phyloP scores from a whole-genome alignment of 2,888 invertebrate species.

The Drosophila mercatorum region DNA sequence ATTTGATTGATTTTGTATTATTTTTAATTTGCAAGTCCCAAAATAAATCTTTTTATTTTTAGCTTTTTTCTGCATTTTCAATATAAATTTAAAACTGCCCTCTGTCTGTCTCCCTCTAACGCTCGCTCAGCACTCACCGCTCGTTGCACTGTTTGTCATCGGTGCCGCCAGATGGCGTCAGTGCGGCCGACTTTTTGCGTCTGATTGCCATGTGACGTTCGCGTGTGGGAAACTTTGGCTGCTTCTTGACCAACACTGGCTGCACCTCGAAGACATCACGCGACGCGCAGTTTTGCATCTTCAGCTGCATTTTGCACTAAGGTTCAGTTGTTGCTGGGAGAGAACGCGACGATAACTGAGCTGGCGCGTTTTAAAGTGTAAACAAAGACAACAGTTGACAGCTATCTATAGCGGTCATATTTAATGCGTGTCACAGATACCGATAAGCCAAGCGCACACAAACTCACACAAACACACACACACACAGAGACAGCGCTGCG shows the following conservation, averaged over 20 bases:
- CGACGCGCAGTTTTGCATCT: conserved; percentile 39
- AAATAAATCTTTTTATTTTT: background rate
- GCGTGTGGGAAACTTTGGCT: conserved; percentile 89
- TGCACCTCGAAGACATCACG: conserved; percentile 80
- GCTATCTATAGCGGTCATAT: conserved; percentile 51
- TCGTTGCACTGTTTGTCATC: conserved; percentile 12
- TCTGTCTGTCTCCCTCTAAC: background rate
- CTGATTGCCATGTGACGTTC: conserved; percentile 89
- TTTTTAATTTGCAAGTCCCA: too few species aligned
- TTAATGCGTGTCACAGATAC: conserved; percentile 50
- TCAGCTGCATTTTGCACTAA: conserved; percentile 52
- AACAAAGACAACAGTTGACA: conserved; percentile 48
- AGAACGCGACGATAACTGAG: conserved; percentile 26
- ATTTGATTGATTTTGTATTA: too few species aligned
- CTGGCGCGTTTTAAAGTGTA: conserved; percentile 55
- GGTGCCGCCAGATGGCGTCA: conserved; percentile 49
- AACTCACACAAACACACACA: conserved; percentile 11
- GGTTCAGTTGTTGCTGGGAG: conserved; percentile 4
- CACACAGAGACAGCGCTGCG: conserved; percentile 3
- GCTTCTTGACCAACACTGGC: conserved; percentile 85
- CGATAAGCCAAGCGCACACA: conserved; percentile 46
- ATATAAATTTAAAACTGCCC: too few species aligned
- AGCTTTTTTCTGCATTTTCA: background rate
- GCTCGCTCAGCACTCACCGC: conserved; percentile 38
- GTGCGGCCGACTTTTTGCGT: conserved; percentile 85